Evolutionary conservation across 1,140 invertebrate species (phyloP), one percentile per base, ranked within the genome.

Genomic region (Trachelipus rathkii): DNA sequence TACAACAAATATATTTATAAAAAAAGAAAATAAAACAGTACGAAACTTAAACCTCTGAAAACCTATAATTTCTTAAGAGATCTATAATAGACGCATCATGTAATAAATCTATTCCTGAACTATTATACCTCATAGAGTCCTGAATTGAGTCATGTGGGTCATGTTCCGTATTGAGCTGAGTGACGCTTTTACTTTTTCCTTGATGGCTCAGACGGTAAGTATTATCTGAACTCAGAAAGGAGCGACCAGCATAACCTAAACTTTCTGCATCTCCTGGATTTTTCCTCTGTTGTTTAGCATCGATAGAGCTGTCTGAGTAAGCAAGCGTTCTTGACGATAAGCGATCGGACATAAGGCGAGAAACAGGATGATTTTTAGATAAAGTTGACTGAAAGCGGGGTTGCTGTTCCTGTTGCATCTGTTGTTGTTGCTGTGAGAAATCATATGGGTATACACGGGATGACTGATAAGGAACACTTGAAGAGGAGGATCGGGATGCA

Each of bases 401-500:
- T 60, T 60, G 50, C 19, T 60, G 50, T 60, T 33, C 33, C 6
- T 33, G 33, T 33, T 33, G 33, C 33, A 33, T 33, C 6, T 6
- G 33, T 33, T 33, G 33, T 19, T 50, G 46, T 50, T 50, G 46
- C 15, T 60, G 50, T 60, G 19, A 60, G 19, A 15, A 19, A 19
- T 60, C 50, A 19, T 15, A 19, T 13, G 50, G 50, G 6, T 33
- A 33, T 15, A 8, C 11, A 60, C 50, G 50, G 19, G 50, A 19
- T 33, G 33, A 33, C 33, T 33, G 33, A 33, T 33, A 33, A 60
- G 50, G 50, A 8, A 4, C 11, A 19, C 11, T 15, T 13, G 19
- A 13, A 19, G 11, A 72, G 15, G 79, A 80, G 10, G 77, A 77
- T 21, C 79, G 73, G 11, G 79, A 74, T 45, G 76, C 76, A 43